These are phyloP conservation scores for Acrocephalus scirpaceus DNA, from an alignment of 2,797 vertebrate species.

Conservation along the genomic window DNA sequence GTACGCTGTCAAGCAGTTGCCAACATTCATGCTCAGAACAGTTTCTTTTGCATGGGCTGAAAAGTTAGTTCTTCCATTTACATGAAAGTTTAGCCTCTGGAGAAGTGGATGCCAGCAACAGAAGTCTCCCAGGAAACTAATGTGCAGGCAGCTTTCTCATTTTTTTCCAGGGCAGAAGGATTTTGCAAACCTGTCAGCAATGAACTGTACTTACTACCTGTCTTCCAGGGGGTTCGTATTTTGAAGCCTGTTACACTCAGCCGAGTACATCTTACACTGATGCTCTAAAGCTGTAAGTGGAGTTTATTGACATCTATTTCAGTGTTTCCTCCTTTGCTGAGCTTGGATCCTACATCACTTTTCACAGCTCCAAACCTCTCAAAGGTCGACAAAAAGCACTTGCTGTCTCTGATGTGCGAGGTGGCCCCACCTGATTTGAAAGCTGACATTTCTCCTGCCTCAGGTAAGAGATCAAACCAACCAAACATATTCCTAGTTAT, in stretches of 20 bases:
- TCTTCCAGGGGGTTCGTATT: not conserved
- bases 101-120: not conserved
- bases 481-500: not conserved
- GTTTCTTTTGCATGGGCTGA: not conserved
- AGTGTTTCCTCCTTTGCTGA: not conserved
- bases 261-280: not conserved
- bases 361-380: not conserved
- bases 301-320: not conserved
- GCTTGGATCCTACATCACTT: fast-evolving
- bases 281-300: not conserved
- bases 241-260: not conserved
- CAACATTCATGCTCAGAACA: not conserved
- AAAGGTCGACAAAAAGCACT: not conserved
- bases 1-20: not conserved
- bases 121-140: constrained; percentile 11
- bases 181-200: constrained; percentile 14
- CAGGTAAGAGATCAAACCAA: not conserved
- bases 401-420: not conserved
- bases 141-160: not conserved
- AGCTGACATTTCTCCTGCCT: not conserved
- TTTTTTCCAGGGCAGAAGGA: constrained; percentile 1
- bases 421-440: not conserved
- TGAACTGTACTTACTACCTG: not conserved
- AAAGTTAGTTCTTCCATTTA: constrained; percentile 2
- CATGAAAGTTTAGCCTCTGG: constrained; percentile 29